These are phyloP conservation scores for Troides aeacus DNA, from an alignment of 2,888 invertebrate species.

Conservation along the genomic window DNA sequence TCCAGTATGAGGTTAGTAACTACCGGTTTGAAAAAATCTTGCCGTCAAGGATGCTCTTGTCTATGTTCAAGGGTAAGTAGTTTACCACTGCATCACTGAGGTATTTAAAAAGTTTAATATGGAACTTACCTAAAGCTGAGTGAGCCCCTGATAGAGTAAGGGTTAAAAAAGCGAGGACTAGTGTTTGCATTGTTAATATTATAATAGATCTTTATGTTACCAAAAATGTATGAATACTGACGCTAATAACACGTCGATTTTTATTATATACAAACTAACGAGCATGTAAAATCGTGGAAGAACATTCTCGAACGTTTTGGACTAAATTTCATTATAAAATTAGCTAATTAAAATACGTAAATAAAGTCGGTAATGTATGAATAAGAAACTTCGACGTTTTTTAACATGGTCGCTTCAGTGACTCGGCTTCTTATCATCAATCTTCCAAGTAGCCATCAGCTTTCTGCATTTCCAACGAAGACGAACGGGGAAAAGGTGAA, in stretches of 20 bases:
- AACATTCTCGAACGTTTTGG: neutral
- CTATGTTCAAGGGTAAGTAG: no score
- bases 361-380: neutral
- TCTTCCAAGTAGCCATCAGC: no score
- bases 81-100: no score
- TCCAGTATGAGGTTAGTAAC: no score
- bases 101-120: no score
- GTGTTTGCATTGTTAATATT: conserved; percentile 4
- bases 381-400: no score
- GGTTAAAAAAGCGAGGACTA: conserved; percentile 7
- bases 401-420: no score
- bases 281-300: neutral
- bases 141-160: conserved; percentile 8
- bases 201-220: conserved; percentile 3
- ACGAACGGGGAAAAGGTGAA: no score
- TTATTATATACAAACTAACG: conserved; percentile 16
- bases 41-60: no score
- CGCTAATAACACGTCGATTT: neutral
- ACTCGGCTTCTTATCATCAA: no score
- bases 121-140: conserved; percentile 18
- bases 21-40: no score
- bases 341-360: conserved; percentile 6
- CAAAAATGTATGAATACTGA: conserved; percentile 5
- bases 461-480: no score
- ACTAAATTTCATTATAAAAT: conserved; percentile 4